Base-by-base conservation (phyloP, 2,888 invertebrate genomes). In the Graphium colonna region DNA sequence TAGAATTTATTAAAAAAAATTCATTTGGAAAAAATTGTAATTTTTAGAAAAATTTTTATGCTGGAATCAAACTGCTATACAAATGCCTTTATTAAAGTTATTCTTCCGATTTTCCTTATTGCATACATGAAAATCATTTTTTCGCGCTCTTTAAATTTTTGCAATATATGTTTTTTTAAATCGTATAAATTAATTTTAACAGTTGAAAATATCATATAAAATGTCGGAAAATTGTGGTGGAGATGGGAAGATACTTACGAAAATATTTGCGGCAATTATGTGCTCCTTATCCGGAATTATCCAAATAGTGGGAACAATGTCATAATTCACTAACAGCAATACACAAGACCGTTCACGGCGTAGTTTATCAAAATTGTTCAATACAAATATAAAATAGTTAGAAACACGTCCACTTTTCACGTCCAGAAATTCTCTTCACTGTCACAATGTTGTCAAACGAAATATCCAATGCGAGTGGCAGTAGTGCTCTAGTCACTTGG, bases 371-470 rank as follows among this genome's bases (percentile, higher is more conserved):
- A 69, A 82, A 72, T 67, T 68, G 71, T 62, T 62, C 39, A 41
- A 67, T 68, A 68, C 65, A 71, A 59, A 59, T 72, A 55, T 68
- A 67, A 69, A 64, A 67, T 71, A 74, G 73, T 75, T 68, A 71
- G 71, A 49, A 43, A 72, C 83, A 86, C 84, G 77, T 75, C 83
- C 86, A 86, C 88, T 83, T 73, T 73, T 71, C 87, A 88, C 88
- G 86, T 86, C 76, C 77, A 72, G 65, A 77, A 78, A 67, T 63
- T 72, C 63, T 63, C 66, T 82, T 79, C 87, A 86, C 86, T 82
- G 78, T 82, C 86, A 88, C 87, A 85, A 82, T 81, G 71, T 77
- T 82, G 75, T 82, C 83, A 84, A 85, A 83, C 85, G 89, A 87
- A 86, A 88, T 84, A 82, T 82, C 77, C 82, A 83, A 75, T 76